These are phyloP conservation scores for Epinephelus lanceolatus DNA, from an alignment of 2,113 vertebrate species.

Conservation along the genomic window DNA sequence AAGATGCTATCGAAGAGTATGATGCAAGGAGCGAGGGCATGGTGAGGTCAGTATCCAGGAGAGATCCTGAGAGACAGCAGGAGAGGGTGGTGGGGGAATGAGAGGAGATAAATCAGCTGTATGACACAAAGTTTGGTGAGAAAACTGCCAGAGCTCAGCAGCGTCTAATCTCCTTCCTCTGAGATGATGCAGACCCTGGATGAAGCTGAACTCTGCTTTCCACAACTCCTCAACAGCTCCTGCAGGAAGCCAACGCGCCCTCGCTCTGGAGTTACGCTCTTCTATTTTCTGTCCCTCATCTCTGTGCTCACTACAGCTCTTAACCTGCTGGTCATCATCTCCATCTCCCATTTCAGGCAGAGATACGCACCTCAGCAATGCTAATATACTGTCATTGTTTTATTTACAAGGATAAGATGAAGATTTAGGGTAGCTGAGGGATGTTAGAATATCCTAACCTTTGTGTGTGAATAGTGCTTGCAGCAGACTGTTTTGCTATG, in stretches of 20 bases:
- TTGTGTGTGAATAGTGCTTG: background rate
- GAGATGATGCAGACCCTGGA: background rate
- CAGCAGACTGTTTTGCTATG: background rate
- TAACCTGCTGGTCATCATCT: background rate
- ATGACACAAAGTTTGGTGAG: background rate
- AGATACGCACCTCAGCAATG: background rate
- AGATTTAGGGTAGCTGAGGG: background rate
- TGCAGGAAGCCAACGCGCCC: background rate
- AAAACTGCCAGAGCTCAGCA: background rate
- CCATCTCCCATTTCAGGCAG: conserved; percentile 18
- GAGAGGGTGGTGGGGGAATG: background rate
- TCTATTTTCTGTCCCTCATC: conserved; percentile 1
- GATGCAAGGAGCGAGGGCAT: background rate
- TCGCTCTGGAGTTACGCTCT: background rate
- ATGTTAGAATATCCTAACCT: background rate
- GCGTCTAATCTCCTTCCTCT: background rate
- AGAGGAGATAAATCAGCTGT: conserved; percentile 3
- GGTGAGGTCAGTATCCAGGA: background rate
- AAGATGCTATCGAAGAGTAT: too few relatives aligned
- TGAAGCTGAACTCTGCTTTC: conserved; percentile 1
- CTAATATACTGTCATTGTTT: background rate
- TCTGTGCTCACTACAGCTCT: background rate
- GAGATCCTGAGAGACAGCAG: background rate
- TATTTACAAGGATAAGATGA: background rate
- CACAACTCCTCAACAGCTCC: background rate